phyloP scores from a whole-genome alignment of 35 echinoderm and acorn worm species.

The Stichopus chloronotus region DNA sequence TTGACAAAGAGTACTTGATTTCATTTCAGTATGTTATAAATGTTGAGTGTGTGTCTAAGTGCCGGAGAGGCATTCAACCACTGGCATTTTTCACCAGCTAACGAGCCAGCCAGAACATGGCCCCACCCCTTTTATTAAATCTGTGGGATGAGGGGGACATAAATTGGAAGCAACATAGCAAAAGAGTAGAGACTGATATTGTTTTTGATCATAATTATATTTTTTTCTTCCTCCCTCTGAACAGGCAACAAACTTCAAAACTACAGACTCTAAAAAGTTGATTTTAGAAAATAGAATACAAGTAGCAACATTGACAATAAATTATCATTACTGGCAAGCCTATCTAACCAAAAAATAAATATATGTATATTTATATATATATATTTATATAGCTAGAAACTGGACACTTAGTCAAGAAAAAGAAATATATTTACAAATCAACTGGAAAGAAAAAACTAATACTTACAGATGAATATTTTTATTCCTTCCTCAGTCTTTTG shows the following conservation, averaged over 20 bases:
- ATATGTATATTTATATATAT: background rate
- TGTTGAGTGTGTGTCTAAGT: no score
- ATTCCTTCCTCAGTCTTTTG: no score
- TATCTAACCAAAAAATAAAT: constrained; percentile 38
- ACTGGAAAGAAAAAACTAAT: background rate
- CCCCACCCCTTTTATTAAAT: no score
- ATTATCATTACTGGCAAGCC: constrained; percentile 46
- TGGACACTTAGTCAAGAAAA: background rate
- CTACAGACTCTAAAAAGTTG: constrained; percentile 41
- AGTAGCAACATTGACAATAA: constrained; percentile 42
- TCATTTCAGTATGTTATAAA: no score
- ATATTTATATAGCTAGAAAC: constrained; percentile 8
- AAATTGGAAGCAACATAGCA: no score
- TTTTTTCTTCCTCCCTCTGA: background rate
- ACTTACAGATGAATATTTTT: background rate
- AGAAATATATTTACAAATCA: background rate
- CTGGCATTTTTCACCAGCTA: no score
- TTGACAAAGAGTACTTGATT: no score
- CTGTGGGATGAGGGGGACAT: no score
- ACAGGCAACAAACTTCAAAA: constrained; percentile 43
- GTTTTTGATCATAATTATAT: background rate
- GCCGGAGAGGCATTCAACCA: no score
- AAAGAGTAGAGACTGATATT: no score
- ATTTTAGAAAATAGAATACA: constrained; percentile 48
- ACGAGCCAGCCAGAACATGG: no score